Evolutionary conservation across 2,113 vertebrate genomes (phyloP), one percentile per base, ranked within the genome.

Genomic region (Myanophis thanlyinensis): DNA sequence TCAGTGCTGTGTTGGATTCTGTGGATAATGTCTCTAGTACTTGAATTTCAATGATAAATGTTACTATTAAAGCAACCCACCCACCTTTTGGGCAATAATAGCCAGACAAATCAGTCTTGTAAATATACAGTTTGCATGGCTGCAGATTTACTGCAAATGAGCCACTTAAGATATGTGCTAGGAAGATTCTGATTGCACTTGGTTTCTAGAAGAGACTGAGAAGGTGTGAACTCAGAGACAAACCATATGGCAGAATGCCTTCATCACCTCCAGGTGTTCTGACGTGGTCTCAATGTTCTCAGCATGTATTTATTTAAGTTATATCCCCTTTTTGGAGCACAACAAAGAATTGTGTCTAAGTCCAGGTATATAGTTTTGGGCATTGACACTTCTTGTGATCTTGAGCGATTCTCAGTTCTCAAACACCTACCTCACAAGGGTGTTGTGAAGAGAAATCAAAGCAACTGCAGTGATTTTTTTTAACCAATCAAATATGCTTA

Each of bases 371-470:
- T 18, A 4, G 40, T 92, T 90, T 94, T 96, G 93, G 91, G 93
- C 85, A 92, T 44, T 89, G 90, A 94, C 35, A 95, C 95, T 47
- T 84, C 88, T 92, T 93, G 48, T n/a, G 95, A 13, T 52, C 49
- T 53, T 89, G n/a, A 59, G 51, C 46, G 49, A 87, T 91, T 93
- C 93, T 94, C 91, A 95, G 27, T 62, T 91, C 46, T 85, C 73
- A 87, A 51, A 94, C 89, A 80, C 51, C 87, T 94, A 25, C 30
- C 59, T 96, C 94, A 95, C 92, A 88, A 93, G 59, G 90, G 93
- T 90, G 7, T 85, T 95, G 92, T 94, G 94, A 97, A 94, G 88
- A 94, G 67, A 95, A 91, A 94, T 94, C 93, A 92, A 90, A 92
- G 88, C 93, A 94, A 47, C 85, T 94, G 88, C 89, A 94, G 54